These are phyloP conservation scores for Trichonephila clavipes DNA, from an alignment of 1,140 invertebrate genomes.

Conservation along the genomic window DNA sequence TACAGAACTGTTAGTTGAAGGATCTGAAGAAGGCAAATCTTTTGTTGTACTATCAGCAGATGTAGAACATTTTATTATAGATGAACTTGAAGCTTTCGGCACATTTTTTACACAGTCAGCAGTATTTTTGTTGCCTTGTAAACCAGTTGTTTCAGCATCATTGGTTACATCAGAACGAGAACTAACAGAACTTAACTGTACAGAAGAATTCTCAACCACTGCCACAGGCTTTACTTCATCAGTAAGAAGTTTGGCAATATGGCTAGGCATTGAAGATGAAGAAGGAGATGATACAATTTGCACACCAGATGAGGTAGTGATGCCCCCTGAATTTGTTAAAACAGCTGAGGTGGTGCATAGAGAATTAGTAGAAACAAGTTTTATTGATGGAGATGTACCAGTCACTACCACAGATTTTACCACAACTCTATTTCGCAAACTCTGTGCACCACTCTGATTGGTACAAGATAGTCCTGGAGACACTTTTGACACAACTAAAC, in stretches of 20 bases:
- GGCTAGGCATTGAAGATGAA: conserved; percentile 25
- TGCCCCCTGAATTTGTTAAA: conserved; percentile 23
- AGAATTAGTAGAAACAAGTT: conserved; percentile 64
- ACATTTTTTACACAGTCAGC: conserved; percentile 35
- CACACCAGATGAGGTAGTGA: conserved; percentile 60
- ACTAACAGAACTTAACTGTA: conserved; percentile 37
- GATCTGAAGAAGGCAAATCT: conserved; percentile 47
- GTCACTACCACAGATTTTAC: conserved; percentile 77
- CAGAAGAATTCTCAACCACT: conserved; percentile 25
- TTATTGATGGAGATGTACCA: conserved; percentile 72
- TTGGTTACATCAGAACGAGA: conserved; percentile 7
- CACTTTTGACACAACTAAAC: conserved; percentile 77
- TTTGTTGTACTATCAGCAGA: conserved; percentile 73
- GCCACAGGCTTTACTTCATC: conserved; percentile 48
- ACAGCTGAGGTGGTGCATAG: conserved; percentile 63
- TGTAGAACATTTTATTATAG: conserved; percentile 54
- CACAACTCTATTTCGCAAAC: conserved; percentile 72
- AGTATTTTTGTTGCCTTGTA: conserved; percentile 13
- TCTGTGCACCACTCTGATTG: conserved; percentile 58
- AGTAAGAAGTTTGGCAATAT: conserved; percentile 6
- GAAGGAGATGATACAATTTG: conserved; percentile 42
- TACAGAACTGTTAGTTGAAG: neutral
- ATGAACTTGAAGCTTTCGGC: conserved; percentile 43
- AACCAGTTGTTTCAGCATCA: conserved; percentile 1
- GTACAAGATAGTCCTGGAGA: conserved; percentile 50